Percentiles rank a stretch among this genome's conserved stretches.
phyloP scores from a whole-genome alignment of 2,113 vertebrate species.

The Saguinus imperator region DNA sequence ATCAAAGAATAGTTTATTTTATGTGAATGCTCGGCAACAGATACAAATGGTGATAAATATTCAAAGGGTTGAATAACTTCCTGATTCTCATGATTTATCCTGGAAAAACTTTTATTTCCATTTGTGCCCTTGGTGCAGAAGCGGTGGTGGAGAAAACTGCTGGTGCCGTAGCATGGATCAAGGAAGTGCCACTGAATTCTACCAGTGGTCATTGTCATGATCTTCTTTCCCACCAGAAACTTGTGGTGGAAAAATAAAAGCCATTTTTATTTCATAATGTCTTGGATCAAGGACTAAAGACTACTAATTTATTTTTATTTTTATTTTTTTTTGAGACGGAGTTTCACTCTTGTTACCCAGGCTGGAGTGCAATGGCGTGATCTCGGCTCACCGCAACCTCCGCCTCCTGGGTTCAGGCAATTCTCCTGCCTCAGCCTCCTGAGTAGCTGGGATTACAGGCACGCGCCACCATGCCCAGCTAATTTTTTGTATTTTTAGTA shows the following conservation, averaged over 20 bases:
- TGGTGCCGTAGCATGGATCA: rapidly evolving
- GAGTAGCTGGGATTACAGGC: too few relatives aligned
- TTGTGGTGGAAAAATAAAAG: not conserved
- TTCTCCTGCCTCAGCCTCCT: too few relatives aligned
- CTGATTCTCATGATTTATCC: not conserved
- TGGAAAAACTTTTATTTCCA: not conserved
- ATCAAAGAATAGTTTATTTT: not conserved
- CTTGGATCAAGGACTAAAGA: not conserved
- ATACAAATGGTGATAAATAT: not conserved
- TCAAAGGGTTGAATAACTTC: not conserved
- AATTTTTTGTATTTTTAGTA: too few relatives aligned
- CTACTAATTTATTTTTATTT: not conserved
- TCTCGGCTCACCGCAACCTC: too few relatives aligned
- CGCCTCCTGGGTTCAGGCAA: too few relatives aligned
- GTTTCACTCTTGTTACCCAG: too few relatives aligned
- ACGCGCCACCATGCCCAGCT: too few relatives aligned
- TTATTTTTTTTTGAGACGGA: too few relatives aligned
- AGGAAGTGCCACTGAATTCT: not conserved
- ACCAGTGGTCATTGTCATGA: rapidly evolving
- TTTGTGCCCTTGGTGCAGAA: not conserved
- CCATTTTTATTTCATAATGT: not conserved
- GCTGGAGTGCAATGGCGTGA: too few relatives aligned
- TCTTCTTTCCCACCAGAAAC: not conserved
- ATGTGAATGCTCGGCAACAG: not conserved
- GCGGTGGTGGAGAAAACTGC: not conserved